Base-by-base conservation (phyloP, 2,888 invertebrate genomes). In the Dynastes hyllus region DNA sequence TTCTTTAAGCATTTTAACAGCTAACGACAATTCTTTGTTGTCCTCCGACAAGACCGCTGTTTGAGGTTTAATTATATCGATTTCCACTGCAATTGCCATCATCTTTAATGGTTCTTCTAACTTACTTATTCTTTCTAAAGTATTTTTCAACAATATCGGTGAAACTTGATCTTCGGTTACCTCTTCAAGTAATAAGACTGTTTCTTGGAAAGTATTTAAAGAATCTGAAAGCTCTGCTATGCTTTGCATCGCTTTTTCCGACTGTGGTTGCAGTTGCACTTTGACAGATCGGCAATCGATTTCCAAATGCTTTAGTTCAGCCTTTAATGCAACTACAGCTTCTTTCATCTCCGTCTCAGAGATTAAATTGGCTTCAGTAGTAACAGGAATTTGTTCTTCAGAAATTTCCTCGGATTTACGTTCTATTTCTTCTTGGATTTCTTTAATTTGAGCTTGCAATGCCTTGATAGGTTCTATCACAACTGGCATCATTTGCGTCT, bases 91-190 rank as follows among this genome's bases (percentile, higher is more conserved):
- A 4, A 67, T 70, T 9, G 80, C 67, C 13, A 85, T 73, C 61
- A 81, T 79, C 75, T 84, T 81, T 9, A 85, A 45, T 45, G 85
- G 84, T 80, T 83, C 82, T 45, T 82, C 77, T n/a, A 86, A 75
- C 45, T 77, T 67, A 55, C 80, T 81, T 51, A 85, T 66, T 75
- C 79, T 78, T 27, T 81, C 79, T 11, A 78, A 71, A 37, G 79
- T 67, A 65, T 16, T 53, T 32, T 55, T 32, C 5, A 71, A 6
- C 32, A 55, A n/a, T 9, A 32, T 27, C 1, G 70, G 70, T 53
- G 55, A 71, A 8, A 53, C 55, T 32, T 71, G 70, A 1, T 71
- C 70, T 8, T 71, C 70, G 4, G 53, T n/a, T 53, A 53, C 5
- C 5, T 71, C 70, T 32, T 71, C 55, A 29, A 71, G 29, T n/a